A percentile compares a stretch with the other conserved stretches of the same genome.
These are phyloP conservation scores for Atrichornis clamosus DNA, from an alignment of 2,113 vertebrate genomes.

Conservation along the genomic window DNA sequence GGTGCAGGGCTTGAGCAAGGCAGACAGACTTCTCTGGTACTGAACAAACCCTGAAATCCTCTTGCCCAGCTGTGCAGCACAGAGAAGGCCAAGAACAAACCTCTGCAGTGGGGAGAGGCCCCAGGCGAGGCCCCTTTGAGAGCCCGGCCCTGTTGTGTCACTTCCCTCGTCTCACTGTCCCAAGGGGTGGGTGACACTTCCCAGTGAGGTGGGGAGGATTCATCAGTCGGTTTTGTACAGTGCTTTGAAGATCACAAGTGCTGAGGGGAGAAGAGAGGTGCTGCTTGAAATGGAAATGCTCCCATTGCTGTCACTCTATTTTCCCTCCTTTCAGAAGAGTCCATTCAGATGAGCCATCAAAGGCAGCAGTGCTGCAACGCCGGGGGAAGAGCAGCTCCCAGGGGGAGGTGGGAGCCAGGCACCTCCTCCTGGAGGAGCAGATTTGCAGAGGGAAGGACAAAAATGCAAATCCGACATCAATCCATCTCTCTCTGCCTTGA, in stretches of 20 bases:
- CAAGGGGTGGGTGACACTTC: background rate
- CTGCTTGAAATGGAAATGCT: conserved; percentile 42
- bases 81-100: background rate
- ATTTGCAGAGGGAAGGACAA: background rate
- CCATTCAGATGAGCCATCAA: conserved; percentile 10
- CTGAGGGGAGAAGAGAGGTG: background rate
- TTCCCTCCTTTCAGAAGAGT: background rate
- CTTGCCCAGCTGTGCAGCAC: background rate
- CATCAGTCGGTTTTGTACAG: background rate
- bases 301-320: background rate
- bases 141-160: background rate
- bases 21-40: background rate
- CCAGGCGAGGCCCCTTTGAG: rapidly evolving
- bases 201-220: background rate
- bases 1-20: rapidly evolving
- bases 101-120: background rate
- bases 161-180: background rate
- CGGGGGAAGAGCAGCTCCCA: background rate
- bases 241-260: conserved; percentile 21
- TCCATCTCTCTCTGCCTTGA: background rate
- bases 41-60: background rate
- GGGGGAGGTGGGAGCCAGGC: conserved; percentile 1
- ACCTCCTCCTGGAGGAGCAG: conserved; percentile 35
- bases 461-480: background rate
- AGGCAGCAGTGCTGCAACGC: background rate